These are phyloP conservation scores for Drosophila azteca DNA, from an alignment of 1,140 invertebrate species.

Conservation along the genomic window DNA sequence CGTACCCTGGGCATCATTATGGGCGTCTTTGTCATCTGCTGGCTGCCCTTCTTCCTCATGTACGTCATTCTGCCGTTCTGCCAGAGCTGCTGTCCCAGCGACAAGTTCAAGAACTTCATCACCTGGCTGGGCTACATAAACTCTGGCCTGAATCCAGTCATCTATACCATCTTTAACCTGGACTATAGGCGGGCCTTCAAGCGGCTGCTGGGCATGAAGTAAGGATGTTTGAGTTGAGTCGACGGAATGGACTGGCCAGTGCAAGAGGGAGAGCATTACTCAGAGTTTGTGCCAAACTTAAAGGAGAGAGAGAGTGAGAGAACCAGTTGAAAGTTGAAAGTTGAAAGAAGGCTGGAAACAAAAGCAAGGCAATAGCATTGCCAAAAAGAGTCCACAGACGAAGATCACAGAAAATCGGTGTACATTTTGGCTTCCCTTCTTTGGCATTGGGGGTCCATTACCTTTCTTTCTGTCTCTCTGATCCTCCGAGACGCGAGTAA, in stretches of 20 bases:
- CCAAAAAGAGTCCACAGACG: too few relatives aligned
- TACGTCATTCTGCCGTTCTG: conserved; percentile 97
- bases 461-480: conserved; percentile 1
- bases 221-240: conserved; percentile 9
- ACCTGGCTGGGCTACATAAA: conserved; percentile 99
- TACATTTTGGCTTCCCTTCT: too few relatives aligned
- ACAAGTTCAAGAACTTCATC: conserved; percentile 93
- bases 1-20: conserved; percentile 96
- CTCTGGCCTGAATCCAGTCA: conserved; percentile 97
- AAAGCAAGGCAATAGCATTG: not conserved
- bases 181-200: conserved; percentile 98
- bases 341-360: not conserved
- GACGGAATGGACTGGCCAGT: not conserved
- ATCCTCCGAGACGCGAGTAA: conserved; percentile 4
- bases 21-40: conserved; percentile 98
- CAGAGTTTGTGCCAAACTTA: conserved; percentile 72
- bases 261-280: conserved; percentile 40
- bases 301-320: conserved; percentile 1
- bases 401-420: too few relatives aligned
- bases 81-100: conserved; percentile 90
- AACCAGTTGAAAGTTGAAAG: not conserved
- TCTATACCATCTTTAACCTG: conserved; percentile 98
- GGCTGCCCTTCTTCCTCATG: conserved; percentile 98
- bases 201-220: conserved; percentile 89
- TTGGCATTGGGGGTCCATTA: too few relatives aligned